Evolutionary conservation across 2,113 vertebrate species (phyloP).

Genomic region (Nyctibius bracteatus): DNA sequence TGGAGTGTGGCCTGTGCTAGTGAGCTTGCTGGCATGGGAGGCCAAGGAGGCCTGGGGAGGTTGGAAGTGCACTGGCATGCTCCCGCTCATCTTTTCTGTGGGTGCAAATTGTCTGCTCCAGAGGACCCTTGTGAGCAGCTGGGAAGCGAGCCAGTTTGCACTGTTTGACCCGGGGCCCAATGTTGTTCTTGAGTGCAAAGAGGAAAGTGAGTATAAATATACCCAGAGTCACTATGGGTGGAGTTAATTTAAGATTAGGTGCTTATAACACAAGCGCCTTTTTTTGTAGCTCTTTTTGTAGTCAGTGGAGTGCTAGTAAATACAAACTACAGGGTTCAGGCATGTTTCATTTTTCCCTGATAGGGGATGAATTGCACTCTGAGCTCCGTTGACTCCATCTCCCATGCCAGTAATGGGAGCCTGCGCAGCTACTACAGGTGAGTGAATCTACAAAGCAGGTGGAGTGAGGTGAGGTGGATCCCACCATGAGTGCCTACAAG

Average conservation of each 20-base stretch:
- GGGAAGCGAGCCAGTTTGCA: background rate
- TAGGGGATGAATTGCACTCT: background rate
- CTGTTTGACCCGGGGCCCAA: background rate
- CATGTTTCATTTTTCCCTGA: background rate
- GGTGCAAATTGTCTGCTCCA: background rate
- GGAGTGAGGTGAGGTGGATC: background rate
- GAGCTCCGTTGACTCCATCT: background rate
- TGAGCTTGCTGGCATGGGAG: background rate
- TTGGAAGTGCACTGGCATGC: background rate
- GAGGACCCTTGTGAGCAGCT: background rate
- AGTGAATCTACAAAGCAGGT: background rate
- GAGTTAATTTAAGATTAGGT: background rate
- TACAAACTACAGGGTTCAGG: background rate
- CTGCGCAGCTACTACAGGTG: background rate
- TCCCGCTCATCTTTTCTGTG: background rate
- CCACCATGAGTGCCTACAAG: background rate
- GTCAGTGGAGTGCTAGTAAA: background rate
- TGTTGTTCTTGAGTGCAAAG: background rate
- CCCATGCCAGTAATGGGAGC: rapidly evolving
- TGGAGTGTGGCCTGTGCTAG: background rate
- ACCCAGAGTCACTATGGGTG: background rate
- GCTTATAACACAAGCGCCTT: background rate
- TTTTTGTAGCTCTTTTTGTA: background rate
- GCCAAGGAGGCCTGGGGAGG: background rate
- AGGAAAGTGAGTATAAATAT: background rate